phyloP scores from a whole-genome alignment of 1,140 invertebrate species.

The Drosophila carrolli region DNA sequence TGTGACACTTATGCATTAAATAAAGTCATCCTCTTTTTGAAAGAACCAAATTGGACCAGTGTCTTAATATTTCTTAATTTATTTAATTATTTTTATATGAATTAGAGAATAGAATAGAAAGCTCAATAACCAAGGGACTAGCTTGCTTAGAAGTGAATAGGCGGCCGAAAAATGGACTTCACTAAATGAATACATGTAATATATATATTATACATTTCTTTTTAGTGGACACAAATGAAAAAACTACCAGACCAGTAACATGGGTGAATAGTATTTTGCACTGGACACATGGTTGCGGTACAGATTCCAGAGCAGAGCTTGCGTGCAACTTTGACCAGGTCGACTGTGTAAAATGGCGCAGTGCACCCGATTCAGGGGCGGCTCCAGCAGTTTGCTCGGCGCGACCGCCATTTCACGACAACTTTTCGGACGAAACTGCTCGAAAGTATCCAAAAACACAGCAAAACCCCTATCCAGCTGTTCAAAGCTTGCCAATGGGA shows the following conservation, averaged over 20 bases:
- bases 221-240: no score
- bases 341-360: conserved; percentile 52
- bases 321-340: conserved; percentile 47
- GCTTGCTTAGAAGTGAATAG: no score
- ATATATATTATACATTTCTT: no score
- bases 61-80: no score
- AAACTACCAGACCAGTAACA: conserved; percentile 52
- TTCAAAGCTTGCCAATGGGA: background rate
- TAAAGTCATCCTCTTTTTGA: no score
- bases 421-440: conserved; percentile 19
- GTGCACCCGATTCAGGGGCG: conserved; percentile 33
- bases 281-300: conserved; percentile 62
- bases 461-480: background rate
- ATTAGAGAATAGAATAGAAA: no score
- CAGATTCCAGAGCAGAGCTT: conserved; percentile 56
- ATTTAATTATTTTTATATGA: no score
- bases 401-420: conserved; percentile 47
- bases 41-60: no score
- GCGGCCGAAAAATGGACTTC: no score
- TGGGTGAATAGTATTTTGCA: conserved; percentile 57
- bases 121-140: no score
- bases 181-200: no score
- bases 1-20: no score
- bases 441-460: background rate
- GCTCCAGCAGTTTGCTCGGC: conserved; percentile 50